Evolutionary conservation across 1,140 invertebrate species (phyloP).

Genomic region (Hyles euphorbiae): DNA sequence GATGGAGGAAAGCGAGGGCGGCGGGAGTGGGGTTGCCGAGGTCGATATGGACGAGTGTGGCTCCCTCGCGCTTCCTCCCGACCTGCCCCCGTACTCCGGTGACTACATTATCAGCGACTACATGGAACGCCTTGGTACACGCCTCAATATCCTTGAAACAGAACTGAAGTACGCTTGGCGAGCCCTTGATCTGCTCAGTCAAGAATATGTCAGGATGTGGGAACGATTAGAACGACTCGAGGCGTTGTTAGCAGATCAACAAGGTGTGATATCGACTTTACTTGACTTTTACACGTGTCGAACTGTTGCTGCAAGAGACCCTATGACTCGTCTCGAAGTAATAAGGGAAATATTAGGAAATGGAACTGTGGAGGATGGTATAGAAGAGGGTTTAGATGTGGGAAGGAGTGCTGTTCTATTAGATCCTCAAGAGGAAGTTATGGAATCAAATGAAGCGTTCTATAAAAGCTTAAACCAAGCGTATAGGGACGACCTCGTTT

Average conservation of each 20-base stretch:
- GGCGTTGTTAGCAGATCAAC: slow-evolving; percentile 90
- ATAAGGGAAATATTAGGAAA: slow-evolving; percentile 79
- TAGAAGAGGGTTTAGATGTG: slow-evolving; percentile 78
- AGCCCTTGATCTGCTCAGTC: slow-evolving; percentile 90
- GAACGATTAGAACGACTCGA: slow-evolving; percentile 94
- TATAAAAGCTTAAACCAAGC: slow-evolving; percentile 92
- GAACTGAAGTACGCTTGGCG: slow-evolving; percentile 95
- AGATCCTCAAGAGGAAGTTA: slow-evolving; percentile 61
- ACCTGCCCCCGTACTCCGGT: slow-evolving; percentile 66
- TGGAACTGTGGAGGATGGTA: slow-evolving; percentile 77
- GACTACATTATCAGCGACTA: slow-evolving; percentile 89
- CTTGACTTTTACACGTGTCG: slow-evolving; percentile 84
- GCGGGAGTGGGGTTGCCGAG: slow-evolving; percentile 70
- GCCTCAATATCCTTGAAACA: slow-evolving; percentile 90
- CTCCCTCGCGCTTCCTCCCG: slow-evolving; percentile 61
- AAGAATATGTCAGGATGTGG: slow-evolving; percentile 96
- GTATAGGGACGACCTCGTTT: slow-evolving; percentile 86
- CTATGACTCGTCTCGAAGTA: slow-evolving; percentile 74
- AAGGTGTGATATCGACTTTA: slow-evolving; percentile 92
- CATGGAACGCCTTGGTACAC: slow-evolving; percentile 91
- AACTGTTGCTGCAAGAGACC: slow-evolving; percentile 62
- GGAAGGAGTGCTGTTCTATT: slow-evolving; percentile 52
- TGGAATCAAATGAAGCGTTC: slow-evolving; percentile 91
- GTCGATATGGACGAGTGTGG: slow-evolving; percentile 71
- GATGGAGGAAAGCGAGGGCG: slow-evolving; percentile 73